Conservation (phyloP, 2,113 vertebrate species). For the Odocoileus virginianus region DNA sequence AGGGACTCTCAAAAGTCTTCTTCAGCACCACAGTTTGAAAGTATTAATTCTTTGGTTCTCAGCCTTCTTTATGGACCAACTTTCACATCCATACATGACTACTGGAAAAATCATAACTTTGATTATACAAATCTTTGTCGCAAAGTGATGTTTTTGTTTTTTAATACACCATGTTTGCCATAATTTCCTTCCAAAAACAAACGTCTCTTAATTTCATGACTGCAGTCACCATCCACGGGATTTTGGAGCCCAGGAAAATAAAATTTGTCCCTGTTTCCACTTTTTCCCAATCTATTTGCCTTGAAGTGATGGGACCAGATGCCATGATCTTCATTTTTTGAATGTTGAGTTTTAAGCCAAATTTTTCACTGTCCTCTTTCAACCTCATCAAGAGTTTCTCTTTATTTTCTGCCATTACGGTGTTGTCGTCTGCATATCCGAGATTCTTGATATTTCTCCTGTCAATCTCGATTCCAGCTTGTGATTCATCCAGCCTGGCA, state of each 20-base stretch:
- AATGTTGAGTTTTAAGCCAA: not conserved
- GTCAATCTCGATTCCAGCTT: not conserved
- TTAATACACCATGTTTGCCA: not conserved
- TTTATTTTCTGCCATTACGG: not conserved
- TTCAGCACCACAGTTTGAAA: not conserved
- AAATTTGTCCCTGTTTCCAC: not conserved
- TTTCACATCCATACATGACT: not conserved
- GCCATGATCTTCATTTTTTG: not conserved
- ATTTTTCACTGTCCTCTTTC: not conserved
- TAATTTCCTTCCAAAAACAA: not conserved
- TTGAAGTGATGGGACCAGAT: not conserved
- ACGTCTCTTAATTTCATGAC: not conserved
- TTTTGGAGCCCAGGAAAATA: not conserved
- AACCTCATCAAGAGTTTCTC: not conserved
- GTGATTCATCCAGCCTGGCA: not conserved
- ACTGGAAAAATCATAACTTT: not conserved
- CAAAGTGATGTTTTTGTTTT: not conserved
- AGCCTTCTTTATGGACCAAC: not conserved
- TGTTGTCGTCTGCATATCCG: not conserved
- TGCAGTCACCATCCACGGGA: not conserved
- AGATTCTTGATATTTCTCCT: not conserved
- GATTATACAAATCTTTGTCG: not conserved
- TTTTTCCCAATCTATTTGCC: not conserved
- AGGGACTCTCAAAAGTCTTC: not conserved
- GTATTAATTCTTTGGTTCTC: rapidly evolving